phyloP scores from a whole-genome alignment of 2,888 invertebrate genomes.

The Drosophila dives region DNA sequence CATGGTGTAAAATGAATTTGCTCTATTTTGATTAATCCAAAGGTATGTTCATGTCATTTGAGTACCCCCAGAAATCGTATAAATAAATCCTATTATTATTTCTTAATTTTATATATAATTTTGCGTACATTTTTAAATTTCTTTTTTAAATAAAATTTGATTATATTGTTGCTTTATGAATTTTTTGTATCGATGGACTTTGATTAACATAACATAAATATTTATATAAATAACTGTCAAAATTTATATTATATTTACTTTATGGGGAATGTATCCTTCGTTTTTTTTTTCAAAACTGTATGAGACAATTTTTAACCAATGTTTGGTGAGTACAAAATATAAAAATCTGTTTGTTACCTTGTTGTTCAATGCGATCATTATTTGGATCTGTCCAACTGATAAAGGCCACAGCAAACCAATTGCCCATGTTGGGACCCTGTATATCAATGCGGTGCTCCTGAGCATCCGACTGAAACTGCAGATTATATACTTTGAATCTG shows the following conservation, averaged over 20 bases:
- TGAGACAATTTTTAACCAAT: neutral
- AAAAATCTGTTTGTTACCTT: constrained; percentile 86
- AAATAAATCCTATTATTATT: no score
- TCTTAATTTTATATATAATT: no score
- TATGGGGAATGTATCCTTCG: neutral
- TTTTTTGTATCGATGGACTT: no score
- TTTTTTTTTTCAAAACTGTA: neutral
- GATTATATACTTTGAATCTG: constrained; percentile 85
- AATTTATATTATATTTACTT: neutral
- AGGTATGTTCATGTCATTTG: no score
- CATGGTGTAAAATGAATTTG: no score
- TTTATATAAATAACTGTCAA: no score
- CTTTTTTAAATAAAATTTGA: no score
- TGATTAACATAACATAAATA: no score
- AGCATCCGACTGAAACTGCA: constrained; percentile 88
- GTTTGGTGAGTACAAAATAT: neutral
- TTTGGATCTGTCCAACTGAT: constrained; percentile 91
- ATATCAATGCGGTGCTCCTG: constrained; percentile 87
- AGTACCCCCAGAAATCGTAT: no score
- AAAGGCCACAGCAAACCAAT: constrained; percentile 93
- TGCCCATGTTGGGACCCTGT: constrained; percentile 89
- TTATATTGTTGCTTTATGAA: no score
- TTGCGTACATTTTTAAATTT: no score
- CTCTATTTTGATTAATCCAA: no score
- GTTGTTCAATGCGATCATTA: constrained; percentile 89